Evolutionary conservation across 2,797 vertebrate species (phyloP), one percentile per base, ranked within the genome.

Genomic region (Pseudomugil gertrudae): DNA sequence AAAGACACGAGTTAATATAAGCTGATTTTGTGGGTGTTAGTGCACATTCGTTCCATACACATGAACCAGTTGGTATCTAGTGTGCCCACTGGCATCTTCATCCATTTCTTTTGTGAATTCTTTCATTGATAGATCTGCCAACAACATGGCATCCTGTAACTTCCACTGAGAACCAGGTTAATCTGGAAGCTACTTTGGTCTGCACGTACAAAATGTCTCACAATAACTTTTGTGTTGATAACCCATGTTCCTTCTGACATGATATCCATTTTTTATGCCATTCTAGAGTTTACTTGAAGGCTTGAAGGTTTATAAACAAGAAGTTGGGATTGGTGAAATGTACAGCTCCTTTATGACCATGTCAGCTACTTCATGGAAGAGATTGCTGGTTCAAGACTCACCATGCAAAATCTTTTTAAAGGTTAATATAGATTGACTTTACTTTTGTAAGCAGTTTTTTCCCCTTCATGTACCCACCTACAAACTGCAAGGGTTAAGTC

Each of bases 1-100:
- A 45, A 48, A 21, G 56, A 45, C 57, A 43, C 57, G 14, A 33
- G 60, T 56, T 15, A 65, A 65, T 50, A 29, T 62, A 21, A 51
- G 24, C 50, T 27, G 14, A 68, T 52, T 26, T 24, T 48, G 9
- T 26, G 27, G 23, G 55, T 48, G 4, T 56, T 56, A 19, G 24
- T 38, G 40, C 23, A 66, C 43, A 57, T 21, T 47, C 9, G 23
- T 63, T 17, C 10, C 23, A 21, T n/a, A 1, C 33, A 29, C 38
- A 8, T 33, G n/a, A 14, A 19, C 26, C 24, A 7, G 6, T 51
- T 17, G 24, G 24, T 51, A 48, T 4, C 21, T 13, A 21, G 9
- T 11, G 45, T 11, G 5, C n/a, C 11, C 13, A 13, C n/a, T 43
- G 40, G 7, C 17, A 8, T 51, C 14, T 11, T 14, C 55, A 38